Evolutionary conservation across 2,888 invertebrate species (phyloP).

Genomic region (Opisthograptis luteolata): DNA sequence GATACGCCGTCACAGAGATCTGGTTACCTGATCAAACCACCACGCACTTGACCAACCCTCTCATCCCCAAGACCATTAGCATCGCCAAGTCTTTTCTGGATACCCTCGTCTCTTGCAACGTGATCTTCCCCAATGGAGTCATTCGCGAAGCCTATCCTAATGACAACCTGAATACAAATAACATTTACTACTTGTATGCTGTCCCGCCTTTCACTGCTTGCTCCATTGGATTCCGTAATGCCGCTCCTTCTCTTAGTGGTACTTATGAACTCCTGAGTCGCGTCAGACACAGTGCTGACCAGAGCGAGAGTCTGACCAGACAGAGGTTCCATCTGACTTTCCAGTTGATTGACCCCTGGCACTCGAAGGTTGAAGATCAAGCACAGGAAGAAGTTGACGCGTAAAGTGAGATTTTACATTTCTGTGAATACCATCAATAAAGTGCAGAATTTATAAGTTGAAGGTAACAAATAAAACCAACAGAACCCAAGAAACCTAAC

Average conservation of each 20-base stretch:
- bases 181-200: constrained; percentile 23
- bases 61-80: constrained; percentile 42
- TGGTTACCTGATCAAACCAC: constrained; percentile 42
- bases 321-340: constrained; percentile 52
- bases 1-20: constrained; percentile 41
- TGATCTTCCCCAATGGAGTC: constrained; percentile 50
- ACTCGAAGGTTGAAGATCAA: not conserved
- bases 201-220: constrained; percentile 48
- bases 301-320: constrained; percentile 43
- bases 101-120: constrained; percentile 47
- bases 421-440: no score
- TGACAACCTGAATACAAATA: constrained; percentile 31
- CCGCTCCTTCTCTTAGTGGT: constrained; percentile 45
- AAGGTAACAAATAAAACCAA: no score
- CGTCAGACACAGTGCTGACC: constrained; percentile 40
- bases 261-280: constrained; percentile 55
- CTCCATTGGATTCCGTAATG: constrained; percentile 44
- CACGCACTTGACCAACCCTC: constrained; percentile 43
- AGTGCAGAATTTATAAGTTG: no score
- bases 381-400: not conserved
- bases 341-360: constrained; percentile 17
- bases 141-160: constrained; percentile 51
- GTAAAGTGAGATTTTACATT: no score
- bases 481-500: no score
- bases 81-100: constrained; percentile 50